Percentiles rank a stretch among this genome's conserved stretches.
These are phyloP conservation scores for Cyanocitta stelleri DNA, from an alignment of 2,113 vertebrate genomes.

Conservation along the genomic window DNA sequence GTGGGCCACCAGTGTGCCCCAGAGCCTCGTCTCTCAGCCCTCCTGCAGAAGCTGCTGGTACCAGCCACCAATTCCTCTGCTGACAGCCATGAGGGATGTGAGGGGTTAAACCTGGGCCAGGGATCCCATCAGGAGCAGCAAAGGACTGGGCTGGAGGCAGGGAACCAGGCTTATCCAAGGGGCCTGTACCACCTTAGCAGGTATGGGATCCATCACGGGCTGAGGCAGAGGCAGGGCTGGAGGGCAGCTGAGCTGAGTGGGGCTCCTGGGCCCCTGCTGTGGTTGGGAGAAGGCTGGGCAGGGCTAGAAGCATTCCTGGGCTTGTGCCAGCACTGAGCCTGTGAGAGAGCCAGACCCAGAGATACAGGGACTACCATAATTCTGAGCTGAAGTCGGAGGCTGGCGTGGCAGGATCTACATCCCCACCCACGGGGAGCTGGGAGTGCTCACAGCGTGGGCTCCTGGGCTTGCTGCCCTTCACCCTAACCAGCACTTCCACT, in stretches of 20 bases:
- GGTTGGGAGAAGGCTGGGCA: background rate
- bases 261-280: background rate
- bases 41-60: background rate
- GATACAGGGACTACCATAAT: accelerated
- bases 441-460: accelerated
- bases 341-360: too few relatives aligned
- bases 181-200: accelerated
- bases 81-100: background rate
- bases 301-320: background rate
- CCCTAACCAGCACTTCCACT: background rate
- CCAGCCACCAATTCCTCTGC: background rate
- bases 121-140: background rate
- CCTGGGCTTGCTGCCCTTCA: background rate
- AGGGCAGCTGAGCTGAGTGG: background rate
- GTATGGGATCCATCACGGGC: accelerated
- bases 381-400: background rate
- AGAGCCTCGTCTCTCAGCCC: background rate
- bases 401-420: accelerated
- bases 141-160: background rate
- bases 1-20: background rate
- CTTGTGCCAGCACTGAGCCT: background rate
- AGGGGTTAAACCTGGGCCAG: background rate
- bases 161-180: accelerated
- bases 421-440: background rate
- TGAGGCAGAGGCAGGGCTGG: background rate